Evolutionary conservation across 2,888 invertebrate genomes (phyloP).

Genomic region (Aproaerema taeniolella): DNA sequence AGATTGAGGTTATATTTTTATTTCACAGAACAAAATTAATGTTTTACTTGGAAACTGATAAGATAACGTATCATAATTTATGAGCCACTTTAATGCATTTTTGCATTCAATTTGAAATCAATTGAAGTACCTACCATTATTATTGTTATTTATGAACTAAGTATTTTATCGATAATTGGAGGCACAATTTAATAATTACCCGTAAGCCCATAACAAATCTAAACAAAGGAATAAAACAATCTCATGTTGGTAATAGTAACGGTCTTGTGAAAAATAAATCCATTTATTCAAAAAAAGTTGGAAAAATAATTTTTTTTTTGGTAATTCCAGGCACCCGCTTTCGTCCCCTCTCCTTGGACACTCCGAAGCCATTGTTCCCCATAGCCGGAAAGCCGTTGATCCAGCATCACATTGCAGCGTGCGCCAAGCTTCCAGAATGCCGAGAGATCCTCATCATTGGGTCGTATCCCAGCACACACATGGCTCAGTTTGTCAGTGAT

Average conservation of each 20-base stretch:
- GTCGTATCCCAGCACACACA: constrained; percentile 90
- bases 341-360: constrained; percentile 95
- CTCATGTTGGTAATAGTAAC: background rate
- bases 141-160: no score
- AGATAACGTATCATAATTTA: background rate
- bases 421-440: constrained; percentile 85
- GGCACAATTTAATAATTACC: background rate
- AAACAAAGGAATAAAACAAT: background rate
- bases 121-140: no score
- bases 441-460: constrained; percentile 96
- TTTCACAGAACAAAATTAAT: background rate
- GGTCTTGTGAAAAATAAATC: background rate
- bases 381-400: constrained; percentile 97
- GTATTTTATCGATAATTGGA: background rate
- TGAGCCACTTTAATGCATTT: no score
- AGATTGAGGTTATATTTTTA: background rate
- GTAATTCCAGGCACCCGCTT: constrained; percentile 98
- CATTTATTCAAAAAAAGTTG: no score
- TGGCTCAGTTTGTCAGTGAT: constrained; percentile 90
- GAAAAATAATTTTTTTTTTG: no score
- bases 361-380: constrained; percentile 98
- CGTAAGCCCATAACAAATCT: background rate
- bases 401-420: constrained; percentile 98
- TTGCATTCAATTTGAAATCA: no score
- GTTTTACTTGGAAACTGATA: background rate